Evolutionary conservation across 2,888 invertebrate species (phyloP), one percentile per base, ranked within the genome.

Genomic region (Apocheima hispidaria): DNA sequence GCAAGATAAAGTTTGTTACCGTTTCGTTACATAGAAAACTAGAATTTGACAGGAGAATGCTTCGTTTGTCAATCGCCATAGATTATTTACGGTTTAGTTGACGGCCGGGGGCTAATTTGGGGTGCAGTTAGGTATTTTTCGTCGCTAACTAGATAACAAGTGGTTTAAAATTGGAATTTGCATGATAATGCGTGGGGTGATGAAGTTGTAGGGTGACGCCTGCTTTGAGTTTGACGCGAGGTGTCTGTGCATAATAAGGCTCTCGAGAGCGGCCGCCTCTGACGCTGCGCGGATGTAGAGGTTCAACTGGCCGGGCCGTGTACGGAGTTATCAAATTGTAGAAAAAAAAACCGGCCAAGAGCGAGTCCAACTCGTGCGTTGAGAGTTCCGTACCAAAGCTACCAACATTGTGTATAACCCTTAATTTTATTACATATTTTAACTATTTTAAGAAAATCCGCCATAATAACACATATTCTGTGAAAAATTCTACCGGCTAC

Each of bases 21-120:
- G 68, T 52, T 69, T 67, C 63, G 33, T 21, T 35, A 64, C 60
- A 53, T 63, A 58, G 33, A 46, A 70, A 92, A 92, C 92, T 92
- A 87, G 87, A 91, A 92, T 92, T 92, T 92, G 90, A 87, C 92
- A 89, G 89, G 66, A 83, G 87, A 91, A 90, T 79, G 93, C 87
- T 92, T 93, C 92, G 92, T 92, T 93, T 92, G 92, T 90, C 92
- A 92, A 92, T 92, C 85, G 84, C 82, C 82, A 89, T 92, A 87
- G 93, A 92, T 93, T 93, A 92, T 81, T 77, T 78, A 81, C 86
- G 83, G 84, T 76, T 82, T 76, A 86, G 87, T 84, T 76, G 83
- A 75, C 86, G 82, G 92, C 92, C 92, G 78, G 73, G 70, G 92
- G 92, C 90, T 85, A 88, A 86, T 85, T 82, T 83, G 77, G 90